These are phyloP conservation scores for Ceuthmochares aereus DNA, from an alignment of 2,113 vertebrate species.

Conservation along the genomic window DNA sequence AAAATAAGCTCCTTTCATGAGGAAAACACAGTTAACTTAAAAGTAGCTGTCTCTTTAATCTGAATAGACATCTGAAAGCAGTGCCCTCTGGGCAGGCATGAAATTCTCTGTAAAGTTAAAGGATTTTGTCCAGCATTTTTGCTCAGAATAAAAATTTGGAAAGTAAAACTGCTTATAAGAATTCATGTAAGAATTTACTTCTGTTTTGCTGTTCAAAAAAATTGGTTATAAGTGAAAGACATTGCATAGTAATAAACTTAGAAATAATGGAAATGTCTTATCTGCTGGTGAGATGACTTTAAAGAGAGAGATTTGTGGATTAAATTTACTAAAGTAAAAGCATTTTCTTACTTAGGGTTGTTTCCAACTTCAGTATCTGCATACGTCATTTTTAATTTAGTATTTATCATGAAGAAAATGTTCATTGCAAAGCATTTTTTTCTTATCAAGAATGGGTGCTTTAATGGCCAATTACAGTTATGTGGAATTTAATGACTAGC, in stretches of 20 bases:
- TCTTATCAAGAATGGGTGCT: background rate
- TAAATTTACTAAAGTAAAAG: conserved; percentile 1
- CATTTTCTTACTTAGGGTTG: background rate
- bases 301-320: background rate
- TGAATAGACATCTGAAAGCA: conserved; percentile 4
- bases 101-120: background rate
- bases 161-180: background rate
- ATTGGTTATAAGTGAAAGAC: background rate
- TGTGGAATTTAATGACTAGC: conserved; percentile 4
- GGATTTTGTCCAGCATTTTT: background rate
- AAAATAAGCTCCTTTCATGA: background rate
- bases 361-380: background rate
- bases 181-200: background rate
- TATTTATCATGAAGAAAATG: conserved; percentile 1
- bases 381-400: background rate
- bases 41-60: background rate
- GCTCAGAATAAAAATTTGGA: background rate
- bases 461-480: background rate
- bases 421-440: background rate
- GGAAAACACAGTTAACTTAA: background rate
- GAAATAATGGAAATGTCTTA: background rate
- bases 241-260: background rate
- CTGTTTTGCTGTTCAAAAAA: background rate
- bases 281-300: background rate
- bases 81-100: background rate